These are phyloP conservation scores for Cyclura pinguis DNA, from an alignment of 2,797 vertebrate species.

Conservation along the genomic window DNA sequence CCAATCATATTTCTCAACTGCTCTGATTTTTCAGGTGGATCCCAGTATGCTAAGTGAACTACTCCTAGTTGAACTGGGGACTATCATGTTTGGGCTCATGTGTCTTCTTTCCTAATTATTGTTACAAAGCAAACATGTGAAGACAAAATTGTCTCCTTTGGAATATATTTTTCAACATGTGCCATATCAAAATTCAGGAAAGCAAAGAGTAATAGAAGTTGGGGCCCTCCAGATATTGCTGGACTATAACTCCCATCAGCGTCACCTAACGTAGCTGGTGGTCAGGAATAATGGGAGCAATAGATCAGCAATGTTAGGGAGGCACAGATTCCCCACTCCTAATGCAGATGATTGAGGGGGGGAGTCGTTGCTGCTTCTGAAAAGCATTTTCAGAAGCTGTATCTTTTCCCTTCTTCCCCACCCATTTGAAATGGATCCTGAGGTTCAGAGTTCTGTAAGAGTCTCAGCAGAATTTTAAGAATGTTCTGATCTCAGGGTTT, in stretches of 20 bases:
- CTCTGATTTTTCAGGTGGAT: not conserved
- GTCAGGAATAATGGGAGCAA: not conserved
- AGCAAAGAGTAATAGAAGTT: not conserved
- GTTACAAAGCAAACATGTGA: not conserved
- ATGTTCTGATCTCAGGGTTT: not conserved
- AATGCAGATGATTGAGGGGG: not conserved
- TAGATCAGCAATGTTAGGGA: not conserved
- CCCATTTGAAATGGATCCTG: not conserved
- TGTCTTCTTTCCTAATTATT: not conserved
- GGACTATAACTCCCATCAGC: not conserved
- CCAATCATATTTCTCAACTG: slow-evolving; percentile 1
- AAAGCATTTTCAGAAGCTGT: not conserved
- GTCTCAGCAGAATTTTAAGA: not conserved
- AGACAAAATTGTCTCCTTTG: not conserved
- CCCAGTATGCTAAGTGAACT: slow-evolving; percentile 3
- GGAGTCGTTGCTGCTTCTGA: not conserved
- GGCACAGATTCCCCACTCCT: not conserved
- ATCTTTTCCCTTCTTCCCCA: not conserved
- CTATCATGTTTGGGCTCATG: not conserved
- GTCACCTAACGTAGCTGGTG: not conserved
- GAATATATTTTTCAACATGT: not conserved
- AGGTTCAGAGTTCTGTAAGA: not conserved
- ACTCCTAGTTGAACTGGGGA: slow-evolving; percentile 26
- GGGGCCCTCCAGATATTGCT: not conserved
- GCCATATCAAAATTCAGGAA: not conserved